These are phyloP conservation scores for Rhagoletis zephyria DNA, from an alignment of 1,140 invertebrate genomes.

Conservation along the genomic window DNA sequence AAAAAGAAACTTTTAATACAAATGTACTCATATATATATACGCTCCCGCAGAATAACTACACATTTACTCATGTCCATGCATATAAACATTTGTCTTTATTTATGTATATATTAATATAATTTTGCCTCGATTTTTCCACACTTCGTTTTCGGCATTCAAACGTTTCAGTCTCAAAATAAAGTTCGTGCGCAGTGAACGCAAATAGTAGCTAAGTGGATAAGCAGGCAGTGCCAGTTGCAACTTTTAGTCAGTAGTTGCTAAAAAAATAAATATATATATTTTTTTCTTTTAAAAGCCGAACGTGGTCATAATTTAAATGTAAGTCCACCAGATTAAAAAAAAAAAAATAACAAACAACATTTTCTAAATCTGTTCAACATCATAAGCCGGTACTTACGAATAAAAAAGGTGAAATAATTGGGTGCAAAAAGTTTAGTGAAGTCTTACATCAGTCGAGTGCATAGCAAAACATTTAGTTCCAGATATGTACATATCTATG, in stretches of 20 bases:
- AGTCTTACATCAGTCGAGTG: background rate
- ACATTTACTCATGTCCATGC: too few relatives aligned
- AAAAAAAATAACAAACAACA: background rate
- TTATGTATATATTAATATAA: conserved; percentile 24
- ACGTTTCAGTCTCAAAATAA: conserved; percentile 53
- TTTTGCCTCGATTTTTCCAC: conserved; percentile 23
- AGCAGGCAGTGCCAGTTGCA: background rate
- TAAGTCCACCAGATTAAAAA: conserved; percentile 14
- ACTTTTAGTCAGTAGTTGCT: background rate
- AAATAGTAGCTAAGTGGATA: background rate
- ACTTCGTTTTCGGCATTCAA: conserved; percentile 40
- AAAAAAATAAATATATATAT: conserved; percentile 33
- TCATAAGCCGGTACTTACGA: background rate
- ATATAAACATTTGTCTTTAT: background rate
- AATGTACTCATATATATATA: background rate
- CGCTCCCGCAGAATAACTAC: background rate
- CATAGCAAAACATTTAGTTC: too few relatives aligned
- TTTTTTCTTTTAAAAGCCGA: background rate
- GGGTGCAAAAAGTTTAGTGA: background rate
- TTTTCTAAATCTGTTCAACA: too few relatives aligned
- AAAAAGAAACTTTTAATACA: background rate
- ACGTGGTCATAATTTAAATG: background rate
- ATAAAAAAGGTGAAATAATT: background rate
- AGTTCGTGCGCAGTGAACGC: conserved; percentile 44
- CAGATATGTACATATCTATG: too few relatives aligned